A percentile compares a stretch with the other conserved stretches of the same genome.
Evolutionary conservation across 2,113 vertebrate genomes (phyloP).

Genomic region (Cyprinodon tularosa): DNA sequence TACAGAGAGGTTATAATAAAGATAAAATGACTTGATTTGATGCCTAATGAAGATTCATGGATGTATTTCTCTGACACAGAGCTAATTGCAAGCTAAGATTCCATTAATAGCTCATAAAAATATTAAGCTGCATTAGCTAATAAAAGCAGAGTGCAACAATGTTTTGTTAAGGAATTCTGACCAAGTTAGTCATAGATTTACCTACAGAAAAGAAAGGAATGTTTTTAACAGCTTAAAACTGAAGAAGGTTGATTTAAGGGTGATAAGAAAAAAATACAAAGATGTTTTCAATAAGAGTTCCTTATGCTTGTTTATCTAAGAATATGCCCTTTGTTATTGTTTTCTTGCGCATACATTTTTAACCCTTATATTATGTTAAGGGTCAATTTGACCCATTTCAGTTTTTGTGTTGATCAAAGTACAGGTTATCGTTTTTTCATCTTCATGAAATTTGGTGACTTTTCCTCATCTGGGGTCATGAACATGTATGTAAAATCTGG

Average conservation of each 20-base stretch:
- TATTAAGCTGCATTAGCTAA: constrained; percentile 82
- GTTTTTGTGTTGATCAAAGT: too few relatives aligned
- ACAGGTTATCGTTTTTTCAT: too few relatives aligned
- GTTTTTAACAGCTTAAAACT: constrained; percentile 33
- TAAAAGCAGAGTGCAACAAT: constrained; percentile 66
- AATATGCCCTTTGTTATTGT: background rate
- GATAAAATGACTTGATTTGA: constrained; percentile 73
- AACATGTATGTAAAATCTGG: too few relatives aligned
- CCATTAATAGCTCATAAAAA: constrained; percentile 82
- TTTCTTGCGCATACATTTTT: background rate
- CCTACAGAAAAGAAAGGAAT: constrained; percentile 44
- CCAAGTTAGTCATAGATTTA: constrained; percentile 67
- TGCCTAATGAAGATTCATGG: constrained; percentile 79
- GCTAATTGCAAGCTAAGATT: constrained; percentile 75
- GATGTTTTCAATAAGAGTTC: background rate
- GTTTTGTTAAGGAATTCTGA: constrained; percentile 39
- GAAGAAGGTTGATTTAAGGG: background rate
- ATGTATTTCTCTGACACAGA: constrained; percentile 69
- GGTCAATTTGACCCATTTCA: too few relatives aligned
- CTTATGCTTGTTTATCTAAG: background rate
- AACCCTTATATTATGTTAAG: too few relatives aligned
- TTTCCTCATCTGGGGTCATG: too few relatives aligned
- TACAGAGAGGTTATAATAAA: constrained; percentile 72
- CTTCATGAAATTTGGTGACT: too few relatives aligned
- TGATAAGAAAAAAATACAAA: constrained; percentile 32